Evolutionary conservation across 1,140 invertebrate species (phyloP).

Genomic region (Steinernema feltiae): DNA sequence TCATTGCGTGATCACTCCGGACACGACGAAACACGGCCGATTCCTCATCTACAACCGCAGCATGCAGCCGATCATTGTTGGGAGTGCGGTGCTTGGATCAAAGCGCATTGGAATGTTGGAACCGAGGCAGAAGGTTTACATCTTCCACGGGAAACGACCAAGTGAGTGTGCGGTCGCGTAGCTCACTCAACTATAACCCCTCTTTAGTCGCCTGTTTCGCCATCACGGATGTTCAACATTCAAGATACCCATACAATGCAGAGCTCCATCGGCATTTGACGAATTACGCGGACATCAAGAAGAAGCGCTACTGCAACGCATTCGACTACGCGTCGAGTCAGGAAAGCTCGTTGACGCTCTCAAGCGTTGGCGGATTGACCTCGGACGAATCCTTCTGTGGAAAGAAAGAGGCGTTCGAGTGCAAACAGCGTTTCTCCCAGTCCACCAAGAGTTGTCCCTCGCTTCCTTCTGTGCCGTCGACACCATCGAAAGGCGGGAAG

Average conservation of each 20-base stretch:
- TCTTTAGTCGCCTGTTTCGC: constrained; percentile 2
- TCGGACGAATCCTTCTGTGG: background rate
- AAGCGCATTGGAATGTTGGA: background rate
- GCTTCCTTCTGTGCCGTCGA: background rate
- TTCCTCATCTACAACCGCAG: constrained; percentile 3
- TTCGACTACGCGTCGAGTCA: background rate
- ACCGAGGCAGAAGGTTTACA: background rate
- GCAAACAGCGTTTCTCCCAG: background rate
- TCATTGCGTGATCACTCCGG: background rate
- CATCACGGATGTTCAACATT: background rate
- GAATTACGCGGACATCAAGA: background rate
- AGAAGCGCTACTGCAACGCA: background rate
- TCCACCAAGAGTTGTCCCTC: background rate
- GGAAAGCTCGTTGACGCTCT: background rate
- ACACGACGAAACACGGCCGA: background rate
- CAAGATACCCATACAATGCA: background rate
- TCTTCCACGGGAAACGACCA: background rate
- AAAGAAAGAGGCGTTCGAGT: background rate
- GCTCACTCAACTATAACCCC: background rate
- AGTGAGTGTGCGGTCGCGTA: background rate
- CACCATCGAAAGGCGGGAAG: background rate
- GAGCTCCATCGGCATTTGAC: background rate
- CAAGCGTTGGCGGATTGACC: background rate
- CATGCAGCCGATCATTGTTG: background rate
- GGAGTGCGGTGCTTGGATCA: background rate